phyloP scores from a whole-genome alignment of 1,140 invertebrate species.

The Pseudobourletiella spinata region DNA sequence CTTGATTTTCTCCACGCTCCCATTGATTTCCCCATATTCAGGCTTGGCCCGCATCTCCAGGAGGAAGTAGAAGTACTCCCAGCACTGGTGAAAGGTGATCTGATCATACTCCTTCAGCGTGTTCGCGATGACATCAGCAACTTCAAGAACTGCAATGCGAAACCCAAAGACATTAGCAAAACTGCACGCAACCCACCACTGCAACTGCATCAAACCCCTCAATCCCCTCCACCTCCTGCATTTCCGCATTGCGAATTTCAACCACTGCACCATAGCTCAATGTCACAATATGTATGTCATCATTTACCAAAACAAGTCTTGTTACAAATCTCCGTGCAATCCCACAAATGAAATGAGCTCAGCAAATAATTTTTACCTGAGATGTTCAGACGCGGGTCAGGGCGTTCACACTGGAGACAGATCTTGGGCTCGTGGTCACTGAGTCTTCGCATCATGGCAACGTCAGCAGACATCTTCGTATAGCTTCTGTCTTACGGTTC shows the following conservation, averaged over 20 bases:
- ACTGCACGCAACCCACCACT: background rate
- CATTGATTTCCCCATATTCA: constrained; percentile 1
- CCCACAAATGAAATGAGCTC: background rate
- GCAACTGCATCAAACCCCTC: background rate
- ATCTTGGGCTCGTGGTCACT: background rate
- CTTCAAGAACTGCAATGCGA: constrained; percentile 5
- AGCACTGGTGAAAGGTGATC: constrained; percentile 20
- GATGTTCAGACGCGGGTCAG: background rate
- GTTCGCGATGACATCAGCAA: constrained; percentile 8
- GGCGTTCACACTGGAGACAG: background rate
- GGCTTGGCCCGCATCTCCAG: constrained; percentile 8
- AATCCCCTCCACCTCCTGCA: background rate
- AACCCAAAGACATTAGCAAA: background rate
- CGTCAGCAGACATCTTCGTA: background rate
- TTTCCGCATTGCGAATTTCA: background rate
- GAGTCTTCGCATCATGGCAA: background rate
- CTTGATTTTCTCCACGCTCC: constrained; percentile 7
- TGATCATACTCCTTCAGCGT: constrained; percentile 10
- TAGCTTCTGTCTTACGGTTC: background rate
- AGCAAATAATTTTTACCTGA: background rate
- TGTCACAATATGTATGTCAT: background rate
- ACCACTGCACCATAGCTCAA: too few species aligned
- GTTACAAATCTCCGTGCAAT: background rate
- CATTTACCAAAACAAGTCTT: background rate
- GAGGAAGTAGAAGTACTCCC: constrained; percentile 18